phyloP scores from a whole-genome alignment of 2,888 invertebrate species.

The Napeogenes inachia region DNA sequence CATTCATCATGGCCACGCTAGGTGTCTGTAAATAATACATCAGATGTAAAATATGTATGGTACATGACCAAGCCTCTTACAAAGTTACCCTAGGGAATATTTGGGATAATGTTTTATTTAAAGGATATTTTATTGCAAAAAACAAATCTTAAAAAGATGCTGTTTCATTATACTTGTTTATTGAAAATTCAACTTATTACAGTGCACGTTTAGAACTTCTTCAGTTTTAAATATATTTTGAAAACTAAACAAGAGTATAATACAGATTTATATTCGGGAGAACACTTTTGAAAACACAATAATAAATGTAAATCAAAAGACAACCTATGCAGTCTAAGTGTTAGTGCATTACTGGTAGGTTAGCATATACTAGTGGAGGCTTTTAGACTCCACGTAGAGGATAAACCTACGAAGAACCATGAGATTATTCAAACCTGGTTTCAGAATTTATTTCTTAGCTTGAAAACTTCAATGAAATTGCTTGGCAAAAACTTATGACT shows the following conservation, averaged over 20 bases:
- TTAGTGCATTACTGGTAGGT: constrained; percentile 20
- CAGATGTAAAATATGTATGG: constrained; percentile 22
- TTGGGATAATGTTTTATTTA: constrained; percentile 11
- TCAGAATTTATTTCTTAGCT: constrained; percentile 23
- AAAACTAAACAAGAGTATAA: too few relatives aligned
- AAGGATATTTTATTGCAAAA: constrained; percentile 5
- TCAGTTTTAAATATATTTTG: neutral
- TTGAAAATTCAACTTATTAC: too few relatives aligned
- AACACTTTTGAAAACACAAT: neutral
- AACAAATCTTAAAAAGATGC: neutral
- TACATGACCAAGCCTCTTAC: constrained; percentile 8
- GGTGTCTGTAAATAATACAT: constrained; percentile 30
- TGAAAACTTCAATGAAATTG: constrained; percentile 24
- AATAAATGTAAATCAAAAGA: constrained; percentile 13
- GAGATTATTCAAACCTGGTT: constrained; percentile 19
- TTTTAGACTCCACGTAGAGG: constrained; percentile 21
- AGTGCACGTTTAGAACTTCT: too few relatives aligned
- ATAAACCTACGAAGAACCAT: constrained; percentile 22
- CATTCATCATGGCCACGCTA: constrained; percentile 36
- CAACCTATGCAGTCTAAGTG: constrained; percentile 14
- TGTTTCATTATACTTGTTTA: neutral
- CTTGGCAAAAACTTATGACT: constrained; percentile 7
- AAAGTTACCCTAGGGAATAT: constrained; percentile 11
- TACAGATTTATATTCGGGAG: too few relatives aligned
- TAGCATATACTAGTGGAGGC: constrained; percentile 28